Evolutionary conservation across 1,140 invertebrate genomes (phyloP).

Genomic region (Leucophenga varia): DNA sequence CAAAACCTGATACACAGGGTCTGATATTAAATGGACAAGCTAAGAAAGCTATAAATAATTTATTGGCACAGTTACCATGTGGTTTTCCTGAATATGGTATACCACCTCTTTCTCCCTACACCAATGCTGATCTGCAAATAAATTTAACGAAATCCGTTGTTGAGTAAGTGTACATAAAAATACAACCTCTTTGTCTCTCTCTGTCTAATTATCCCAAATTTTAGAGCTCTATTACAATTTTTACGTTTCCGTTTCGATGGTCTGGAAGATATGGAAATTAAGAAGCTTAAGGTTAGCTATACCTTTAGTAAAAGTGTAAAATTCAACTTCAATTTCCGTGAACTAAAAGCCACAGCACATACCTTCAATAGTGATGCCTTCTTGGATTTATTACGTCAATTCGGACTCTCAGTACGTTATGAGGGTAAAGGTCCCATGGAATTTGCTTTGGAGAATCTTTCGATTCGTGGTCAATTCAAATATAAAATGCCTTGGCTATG

Average conservation of each 20-base stretch:
- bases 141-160: slow-evolving; percentile 37
- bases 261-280: slow-evolving; percentile 38
- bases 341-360: slow-evolving; percentile 34
- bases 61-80: slow-evolving; percentile 40
- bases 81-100: slow-evolving; percentile 45
- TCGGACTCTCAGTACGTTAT: slow-evolving; percentile 41
- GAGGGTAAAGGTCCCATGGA: slow-evolving; percentile 38
- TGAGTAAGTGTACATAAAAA: slow-evolving; percentile 34
- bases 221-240: slow-evolving; percentile 31
- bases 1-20: slow-evolving; percentile 28
- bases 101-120: slow-evolving; percentile 48
- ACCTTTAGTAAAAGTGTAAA: slow-evolving; percentile 50
- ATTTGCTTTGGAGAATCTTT: slow-evolving; percentile 36
- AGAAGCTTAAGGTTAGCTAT: slow-evolving; percentile 47
- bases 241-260: slow-evolving; percentile 51
- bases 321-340: slow-evolving; percentile 33
- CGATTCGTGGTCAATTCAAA: slow-evolving; percentile 48
- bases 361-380: slow-evolving; percentile 38
- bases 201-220: neutral
- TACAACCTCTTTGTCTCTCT: neutral
- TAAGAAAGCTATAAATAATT: slow-evolving; percentile 39
- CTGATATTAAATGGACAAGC: slow-evolving; percentile 43
- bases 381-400: slow-evolving; percentile 29
- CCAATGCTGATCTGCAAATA: slow-evolving; percentile 42
- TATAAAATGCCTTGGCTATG: slow-evolving; percentile 53